A percentile compares a stretch with the other conserved stretches of the same genome.
phyloP scores from a whole-genome alignment of 2,797 vertebrate species.

The Sciurus carolinensis region DNA sequence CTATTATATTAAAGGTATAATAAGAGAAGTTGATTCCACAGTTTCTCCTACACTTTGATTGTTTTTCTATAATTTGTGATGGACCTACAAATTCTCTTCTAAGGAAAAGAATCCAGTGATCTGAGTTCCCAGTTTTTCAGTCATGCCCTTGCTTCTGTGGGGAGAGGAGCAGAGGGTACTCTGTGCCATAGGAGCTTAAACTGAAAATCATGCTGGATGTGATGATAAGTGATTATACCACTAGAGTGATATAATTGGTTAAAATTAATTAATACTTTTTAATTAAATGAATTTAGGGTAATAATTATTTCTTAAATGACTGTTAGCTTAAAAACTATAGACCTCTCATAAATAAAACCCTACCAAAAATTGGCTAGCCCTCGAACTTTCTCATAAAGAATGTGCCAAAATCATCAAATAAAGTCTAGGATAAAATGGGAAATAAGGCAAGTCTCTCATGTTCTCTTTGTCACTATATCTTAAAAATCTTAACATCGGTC shows the following conservation, averaged over 20 bases:
- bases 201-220: slow-evolving; percentile 56
- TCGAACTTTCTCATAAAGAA: slow-evolving; percentile 64
- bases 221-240: slow-evolving; percentile 27
- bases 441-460: slow-evolving; percentile 39
- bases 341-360: slow-evolving; percentile 63
- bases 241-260: slow-evolving; percentile 30
- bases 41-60: not conserved
- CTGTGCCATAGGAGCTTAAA: not conserved
- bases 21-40: slow-evolving; percentile 50
- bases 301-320: slow-evolving; percentile 63
- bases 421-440: slow-evolving; percentile 35
- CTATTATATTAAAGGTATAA: slow-evolving; percentile 49
- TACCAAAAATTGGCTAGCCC: slow-evolving; percentile 41
- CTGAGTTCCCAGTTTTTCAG: not conserved
- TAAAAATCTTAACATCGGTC: slow-evolving; percentile 31
- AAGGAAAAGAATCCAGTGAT: slow-evolving; percentile 57
- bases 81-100: slow-evolving; percentile 10
- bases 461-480: slow-evolving; percentile 54
- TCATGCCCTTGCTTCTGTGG: not conserved
- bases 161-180: not conserved
- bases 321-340: slow-evolving; percentile 62
- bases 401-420: slow-evolving; percentile 30
- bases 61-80: slow-evolving; percentile 39
- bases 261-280: slow-evolving; percentile 61
- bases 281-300: slow-evolving; percentile 60